Evolutionary conservation across 92 coral and sea anemone species (phyloP), one percentile per base, ranked within the genome.

Genomic region (Palythoa grandis): DNA sequence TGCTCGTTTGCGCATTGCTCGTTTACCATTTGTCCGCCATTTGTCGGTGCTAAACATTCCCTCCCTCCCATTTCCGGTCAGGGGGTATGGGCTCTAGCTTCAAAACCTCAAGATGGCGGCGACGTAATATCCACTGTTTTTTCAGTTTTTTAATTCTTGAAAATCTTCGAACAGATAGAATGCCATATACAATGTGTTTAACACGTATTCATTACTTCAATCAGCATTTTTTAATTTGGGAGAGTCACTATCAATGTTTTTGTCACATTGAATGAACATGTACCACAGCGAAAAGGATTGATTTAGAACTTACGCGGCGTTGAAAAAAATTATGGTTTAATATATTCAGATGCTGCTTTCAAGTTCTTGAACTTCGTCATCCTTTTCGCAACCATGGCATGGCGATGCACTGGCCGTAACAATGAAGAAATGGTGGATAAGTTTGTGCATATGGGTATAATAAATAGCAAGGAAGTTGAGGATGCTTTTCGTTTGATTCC

Each of bases 391-490:
- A 80, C 23, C 71, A 93, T 95, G 83, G 98, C 99, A 48, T 95
- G 99, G 98, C 93, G 98, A 16, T 88, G 95, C 38, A 90, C 98
- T 52, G 94, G 95, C 37, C 94, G 96, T n/a, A 91, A 88, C 79
- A 97, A 97, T 70, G 98, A 93, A 75, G 98, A 97, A 78, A 97
- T 97, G 99, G 99, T 97, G 16, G 98, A 97, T 75, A 95, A 88
- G 78, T 93, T 97, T 79, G 95, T 90, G 11, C 96, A 94, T 70
- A 88, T 86, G 87, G 98, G 98, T 4, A 89, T 92, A 72, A 91
- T 97, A 19, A 86, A 92, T 35, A 90, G 91, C 10, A 93, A 93
- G 83, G 98, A 90, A 19, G 99, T 97, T 7, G 99, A 97, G 67
- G 96, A 95, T 75, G 94, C 99, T 0, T 97, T 97, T 35, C 90